A percentile compares a stretch with the other conserved stretches of the same genome.
Evolutionary conservation across 2,113 vertebrate species (phyloP).

Genomic region (Mandrillus leucophaeus): DNA sequence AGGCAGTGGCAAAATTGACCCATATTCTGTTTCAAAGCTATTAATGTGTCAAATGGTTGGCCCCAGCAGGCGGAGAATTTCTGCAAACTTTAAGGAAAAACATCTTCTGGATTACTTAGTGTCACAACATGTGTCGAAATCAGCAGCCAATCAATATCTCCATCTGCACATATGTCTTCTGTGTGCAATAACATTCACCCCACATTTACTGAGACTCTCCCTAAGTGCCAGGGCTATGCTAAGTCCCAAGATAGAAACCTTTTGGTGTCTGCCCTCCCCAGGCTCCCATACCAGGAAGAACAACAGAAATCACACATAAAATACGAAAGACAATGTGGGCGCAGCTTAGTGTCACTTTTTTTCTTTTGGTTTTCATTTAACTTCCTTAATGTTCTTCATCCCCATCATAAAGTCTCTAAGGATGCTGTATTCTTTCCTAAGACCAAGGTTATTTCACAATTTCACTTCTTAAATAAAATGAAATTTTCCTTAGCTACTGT

Average conservation of each 20-base stretch:
- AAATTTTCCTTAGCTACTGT: constrained; percentile 3
- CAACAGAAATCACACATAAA: neutral
- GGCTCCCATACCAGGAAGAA: neutral
- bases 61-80: constrained; percentile 52
- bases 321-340: neutral
- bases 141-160: constrained; percentile 58
- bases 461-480: constrained; percentile 21
- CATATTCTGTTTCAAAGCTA: constrained; percentile 71
- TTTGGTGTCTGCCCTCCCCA: neutral
- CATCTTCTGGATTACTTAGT: constrained; percentile 62
- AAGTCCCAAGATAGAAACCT: neutral
- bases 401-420: constrained; percentile 18
- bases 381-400: constrained; percentile 3
- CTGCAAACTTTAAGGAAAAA: constrained; percentile 50
- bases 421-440: constrained; percentile 29
- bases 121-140: constrained; percentile 61
- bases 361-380: constrained; percentile 24
- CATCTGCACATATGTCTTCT: neutral
- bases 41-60: constrained; percentile 71
- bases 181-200: neutral
- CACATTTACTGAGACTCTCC: neutral
- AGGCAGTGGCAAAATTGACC: constrained; percentile 73
- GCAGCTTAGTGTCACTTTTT: neutral
- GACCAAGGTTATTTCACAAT: constrained; percentile 44
- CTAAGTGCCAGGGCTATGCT: neutral